Evolutionary conservation across 2,888 invertebrate species (phyloP).

Genomic region (Agonopterix subpropinquella): DNA sequence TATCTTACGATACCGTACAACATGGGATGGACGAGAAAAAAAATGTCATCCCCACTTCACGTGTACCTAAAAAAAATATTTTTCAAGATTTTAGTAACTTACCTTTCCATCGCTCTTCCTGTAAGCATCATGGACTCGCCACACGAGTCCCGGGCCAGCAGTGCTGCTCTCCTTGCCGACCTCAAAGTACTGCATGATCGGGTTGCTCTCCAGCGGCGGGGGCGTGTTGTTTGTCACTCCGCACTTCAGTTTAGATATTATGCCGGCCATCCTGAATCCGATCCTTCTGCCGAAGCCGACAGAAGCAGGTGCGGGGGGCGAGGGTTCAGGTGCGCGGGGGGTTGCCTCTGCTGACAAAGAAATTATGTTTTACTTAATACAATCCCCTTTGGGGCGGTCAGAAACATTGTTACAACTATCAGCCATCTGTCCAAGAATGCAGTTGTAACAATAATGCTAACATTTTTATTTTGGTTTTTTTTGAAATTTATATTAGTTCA

Average conservation of each 20-base stretch:
- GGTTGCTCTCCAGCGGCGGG: slow-evolving; percentile 79
- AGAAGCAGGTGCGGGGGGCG: slow-evolving; percentile 17
- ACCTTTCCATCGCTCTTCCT: slow-evolving; percentile 94
- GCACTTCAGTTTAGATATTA: slow-evolving; percentile 42
- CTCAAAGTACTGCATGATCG: slow-evolving; percentile 91
- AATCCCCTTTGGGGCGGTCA: no score
- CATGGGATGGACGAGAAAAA: no score
- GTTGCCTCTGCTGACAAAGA: slow-evolving; percentile 17
- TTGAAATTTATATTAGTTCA: no score
- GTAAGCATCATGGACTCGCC: slow-evolving; percentile 94
- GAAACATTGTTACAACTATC: no score
- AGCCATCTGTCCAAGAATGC: no score
- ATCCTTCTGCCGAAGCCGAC: slow-evolving; percentile 20
- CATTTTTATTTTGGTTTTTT: no score
- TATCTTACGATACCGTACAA: no score
- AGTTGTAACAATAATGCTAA: no score
- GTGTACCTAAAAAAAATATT: no score
- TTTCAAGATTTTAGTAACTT: no score
- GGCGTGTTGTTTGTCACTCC: slow-evolving; percentile 24
- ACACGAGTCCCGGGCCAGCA: slow-evolving; percentile 92
- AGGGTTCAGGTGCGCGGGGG: slow-evolving; percentile 16
- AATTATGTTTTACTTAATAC: no score
- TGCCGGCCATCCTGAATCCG: slow-evolving; percentile 37
- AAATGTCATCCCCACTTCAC: no score
- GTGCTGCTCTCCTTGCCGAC: slow-evolving; percentile 87